These are phyloP conservation scores for Anoura caudifer DNA, from an alignment of 2,113 vertebrate species.

Conservation along the genomic window DNA sequence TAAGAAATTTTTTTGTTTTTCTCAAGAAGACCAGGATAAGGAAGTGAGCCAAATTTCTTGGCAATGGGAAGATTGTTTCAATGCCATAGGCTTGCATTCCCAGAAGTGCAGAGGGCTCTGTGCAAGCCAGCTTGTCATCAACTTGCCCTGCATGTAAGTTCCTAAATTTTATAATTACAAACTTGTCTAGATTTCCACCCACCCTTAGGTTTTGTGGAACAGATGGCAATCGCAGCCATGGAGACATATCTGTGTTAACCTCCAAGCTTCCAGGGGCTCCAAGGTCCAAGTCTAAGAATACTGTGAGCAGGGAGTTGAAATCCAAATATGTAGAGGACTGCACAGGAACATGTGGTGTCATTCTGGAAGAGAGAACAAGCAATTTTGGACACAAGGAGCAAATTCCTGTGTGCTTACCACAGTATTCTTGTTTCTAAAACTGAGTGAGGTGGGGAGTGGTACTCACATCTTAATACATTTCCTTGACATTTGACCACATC, in stretches of 20 bases:
- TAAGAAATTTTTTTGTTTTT: slow-evolving; percentile 26
- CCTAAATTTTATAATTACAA: background rate
- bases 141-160: background rate
- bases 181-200: background rate
- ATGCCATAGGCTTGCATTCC: background rate
- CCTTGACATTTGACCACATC: background rate
- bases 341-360: background rate
- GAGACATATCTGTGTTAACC: background rate
- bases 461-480: background rate
- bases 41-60: slow-evolving; percentile 15
- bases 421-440: background rate
- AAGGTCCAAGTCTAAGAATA: background rate
- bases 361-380: background rate
- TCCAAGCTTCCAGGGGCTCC: background rate
- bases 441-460: accelerated
- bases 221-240: background rate
- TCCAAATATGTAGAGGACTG: background rate
- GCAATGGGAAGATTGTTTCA: background rate
- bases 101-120: background rate
- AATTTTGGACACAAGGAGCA: background rate
- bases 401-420: too few relatives aligned
- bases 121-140: background rate
- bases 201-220: background rate
- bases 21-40: background rate
- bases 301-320: background rate